Conservation (phyloP, 2,888 invertebrate species). For the Sarcophaga rosellei region DNA sequence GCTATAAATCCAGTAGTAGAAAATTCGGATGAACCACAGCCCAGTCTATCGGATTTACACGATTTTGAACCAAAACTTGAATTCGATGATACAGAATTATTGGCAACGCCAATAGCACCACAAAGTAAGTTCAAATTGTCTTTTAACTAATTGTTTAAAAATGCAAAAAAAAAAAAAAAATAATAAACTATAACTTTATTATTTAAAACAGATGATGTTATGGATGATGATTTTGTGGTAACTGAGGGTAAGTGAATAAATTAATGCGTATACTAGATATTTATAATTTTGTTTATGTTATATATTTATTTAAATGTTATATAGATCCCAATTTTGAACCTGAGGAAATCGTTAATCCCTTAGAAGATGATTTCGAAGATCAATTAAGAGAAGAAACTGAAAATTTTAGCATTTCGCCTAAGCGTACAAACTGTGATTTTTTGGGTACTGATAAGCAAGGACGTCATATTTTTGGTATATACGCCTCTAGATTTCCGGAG, state of each 20-base stretch:
- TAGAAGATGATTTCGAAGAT: constrained; percentile 80
- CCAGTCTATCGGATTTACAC: constrained; percentile 94
- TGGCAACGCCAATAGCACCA: constrained; percentile 83
- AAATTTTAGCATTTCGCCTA: constrained; percentile 61
- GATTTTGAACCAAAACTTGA: constrained; percentile 87
- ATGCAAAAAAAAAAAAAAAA: background rate
- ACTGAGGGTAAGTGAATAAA: constrained; percentile 75
- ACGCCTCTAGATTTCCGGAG: constrained; percentile 92
- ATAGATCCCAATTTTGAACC: constrained; percentile 75
- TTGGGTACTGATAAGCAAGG: constrained; percentile 88
- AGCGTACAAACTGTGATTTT: constrained; percentile 82
- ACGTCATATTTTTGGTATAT: constrained; percentile 97
- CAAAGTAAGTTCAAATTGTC: constrained; percentile 83
- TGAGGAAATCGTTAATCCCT: constrained; percentile 76
- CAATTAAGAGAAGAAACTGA: constrained; percentile 77
- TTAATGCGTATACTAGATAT: background rate
- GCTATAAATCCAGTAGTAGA: constrained; percentile 80
- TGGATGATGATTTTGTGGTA: constrained; percentile 79
- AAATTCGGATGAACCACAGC: constrained; percentile 89
- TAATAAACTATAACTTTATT: background rate
- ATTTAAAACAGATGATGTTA: constrained; percentile 77
- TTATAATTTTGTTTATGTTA: no score
- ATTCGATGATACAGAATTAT: constrained; percentile 95
- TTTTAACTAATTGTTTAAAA: background rate
- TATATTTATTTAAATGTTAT: background rate